Percentiles rank a stretch among this genome's conserved stretches.
phyloP scores from a whole-genome alignment of 2,113 vertebrate genomes.

The human region GRCh38 chr20:34071501-34072000 shows the following conservation, averaged over 20 bases:
- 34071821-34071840: not conserved
- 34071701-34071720: not conserved
- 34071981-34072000: not conserved
- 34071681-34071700: not conserved
- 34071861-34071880: not conserved
- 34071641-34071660: not conserved
- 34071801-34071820: not conserved
- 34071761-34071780: not conserved
- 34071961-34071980: not conserved
- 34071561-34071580: too few species aligned
- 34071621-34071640: not conserved
- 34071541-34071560: too few species aligned
- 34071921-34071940: not conserved
- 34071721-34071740: slow-evolving; percentile 9
- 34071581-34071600: not conserved
- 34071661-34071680: slow-evolving; percentile 32
- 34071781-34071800: not conserved
- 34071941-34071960: not conserved
- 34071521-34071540: too few species aligned
- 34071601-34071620: not conserved
- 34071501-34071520: too few species aligned
- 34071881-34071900: not conserved
- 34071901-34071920: not conserved
- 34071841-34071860: not conserved
- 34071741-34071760: not conserved